Percentiles rank a stretch among this genome's conserved stretches.
phyloP scores from a whole-genome alignment of 2,888 invertebrate genomes.

The Pristionchus entomophagus region DNA sequence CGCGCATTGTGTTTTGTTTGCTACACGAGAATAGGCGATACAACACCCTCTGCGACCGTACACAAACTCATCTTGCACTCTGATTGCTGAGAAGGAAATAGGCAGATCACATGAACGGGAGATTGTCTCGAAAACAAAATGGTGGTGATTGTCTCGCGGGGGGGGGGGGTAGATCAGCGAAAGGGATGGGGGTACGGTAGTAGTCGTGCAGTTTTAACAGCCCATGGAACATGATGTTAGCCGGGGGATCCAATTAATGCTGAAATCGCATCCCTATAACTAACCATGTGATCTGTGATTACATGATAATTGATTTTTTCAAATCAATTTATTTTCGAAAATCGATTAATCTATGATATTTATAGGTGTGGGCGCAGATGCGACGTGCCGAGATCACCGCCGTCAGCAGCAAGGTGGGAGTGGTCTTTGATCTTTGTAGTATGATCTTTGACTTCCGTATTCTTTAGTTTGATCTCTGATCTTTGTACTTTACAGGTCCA shows the following conservation, averaged over 20 bases:
- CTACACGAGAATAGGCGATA: background rate
- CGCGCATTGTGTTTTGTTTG: background rate
- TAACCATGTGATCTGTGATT: conserved; percentile 6
- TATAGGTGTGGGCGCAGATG: conserved; percentile 62
- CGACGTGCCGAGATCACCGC: conserved; percentile 59
- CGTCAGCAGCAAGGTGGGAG: conserved; percentile 51
- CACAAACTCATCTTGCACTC: background rate
- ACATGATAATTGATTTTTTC: background rate
- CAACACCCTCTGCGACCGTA: too few relatives aligned
- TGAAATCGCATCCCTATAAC: too few relatives aligned
- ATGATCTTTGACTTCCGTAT: conserved; percentile 18
- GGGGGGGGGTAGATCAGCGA: background rate
- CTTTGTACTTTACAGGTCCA: conserved; percentile 42
- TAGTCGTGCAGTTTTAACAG: too few relatives aligned
- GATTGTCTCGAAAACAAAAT: too few relatives aligned
- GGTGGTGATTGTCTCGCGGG: background rate
- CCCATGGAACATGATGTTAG: too few relatives aligned
- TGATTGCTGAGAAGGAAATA: background rate
- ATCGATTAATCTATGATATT: too few relatives aligned
- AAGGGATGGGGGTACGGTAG: background rate
- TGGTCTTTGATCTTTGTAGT: background rate
- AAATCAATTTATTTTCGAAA: too few relatives aligned
- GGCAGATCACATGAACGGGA: background rate
- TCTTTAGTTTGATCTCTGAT: conserved; percentile 17
- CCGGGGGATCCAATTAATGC: too few relatives aligned